Base-by-base conservation (phyloP, 2,113 vertebrate genomes). In the Callipepla californica region DNA sequence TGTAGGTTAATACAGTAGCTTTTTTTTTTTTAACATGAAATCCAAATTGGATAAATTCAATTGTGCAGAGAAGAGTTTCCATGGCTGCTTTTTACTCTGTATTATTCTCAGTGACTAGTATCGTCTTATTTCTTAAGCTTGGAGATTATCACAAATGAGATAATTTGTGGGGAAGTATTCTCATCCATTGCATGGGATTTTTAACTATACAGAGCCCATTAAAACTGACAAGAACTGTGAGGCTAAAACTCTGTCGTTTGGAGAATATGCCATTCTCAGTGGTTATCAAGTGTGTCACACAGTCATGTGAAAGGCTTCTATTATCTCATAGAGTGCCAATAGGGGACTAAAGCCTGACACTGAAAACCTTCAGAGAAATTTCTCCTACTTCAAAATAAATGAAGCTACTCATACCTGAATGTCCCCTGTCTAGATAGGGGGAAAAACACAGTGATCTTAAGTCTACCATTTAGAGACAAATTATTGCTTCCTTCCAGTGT, bases 271-370 rank as follows among this genome's bases (percentile, higher is more conserved):
- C 18, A 1, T 62, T 83, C 51, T 89, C 32, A 10, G 58, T 82
- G 40, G 17, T 70, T 87, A 85, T 89, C 67, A 59, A 89, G 87
- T 89, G 51, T 59, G 77, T 80, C 78, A 79, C 18, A 25, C 40
- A 77, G 82, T 70, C 62, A n/a, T 67, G 7, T 84, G 78, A 92
- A 86, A 92, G 89, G 44, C 47, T 94, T 93, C 89, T 93, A 89
- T 96, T 95, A 94, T 90, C 61, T 92, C 76, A 68, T 26, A 38
- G 72, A 92, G 30, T 85, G 45, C 73, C 70, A 85, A 84, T 51
- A 19, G 26, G 21, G 75, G 65, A 93, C 95, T 95, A 94, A 91
- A 92, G 47, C 14, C 65, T 92, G 85, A 66, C 34, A 63, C 34
- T 50, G 81, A 85, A 95, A 90, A 77, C 68, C 65, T 70, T 70